Evolutionary conservation across 2,113 vertebrate genomes (phyloP), one percentile per base, ranked within the genome.

Genomic region (Oryzias javanicus): DNA sequence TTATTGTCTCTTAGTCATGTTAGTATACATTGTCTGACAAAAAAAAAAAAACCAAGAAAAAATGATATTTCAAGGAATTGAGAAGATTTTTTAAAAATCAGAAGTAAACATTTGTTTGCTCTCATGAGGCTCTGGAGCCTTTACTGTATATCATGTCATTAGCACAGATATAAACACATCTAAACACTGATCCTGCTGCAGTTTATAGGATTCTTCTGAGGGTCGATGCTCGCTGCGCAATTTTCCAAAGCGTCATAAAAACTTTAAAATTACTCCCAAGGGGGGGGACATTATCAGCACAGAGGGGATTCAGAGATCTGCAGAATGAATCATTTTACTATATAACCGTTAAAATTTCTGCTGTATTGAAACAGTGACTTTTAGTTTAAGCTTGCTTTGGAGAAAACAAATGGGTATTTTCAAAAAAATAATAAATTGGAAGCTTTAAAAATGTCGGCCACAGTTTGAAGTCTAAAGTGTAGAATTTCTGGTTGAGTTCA

Each of bases 241-340:
- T 83, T 77, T 80, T 74, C 67, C 67, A 18, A 65, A 61, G 72
- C 54, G 18, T 72, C 67, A 63, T n/a, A 19, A 20, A 20, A 40
- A 64, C n/a, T 19, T 0, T 1, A 29, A 49, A 19, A 70, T 61
- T 24, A 53, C 55, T 60, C 65, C 72, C 72, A 35, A 0, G 48
- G 67, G 72, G 50, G 13, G 18, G 55, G 18, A 49, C 17, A 35
- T 35, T 35, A 12, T 35, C 12, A 2, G 35, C 35, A 35, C 10
- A 35, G 35, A 12, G 35, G 35, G 35, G 35, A 35, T 12, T 12
- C 35, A 12, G 2, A 1, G 35, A 12, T 35, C 10, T 35, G 8
- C 3, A 35, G 12, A 35, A 35, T 10, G 35, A 13, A 35, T 35
- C 2, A 12, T 35, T 35, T 35, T 12, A 35, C 35, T 35, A 12